Conservation (phyloP, 2,888 invertebrate genomes). For the Parochlus steinenii region DNA sequence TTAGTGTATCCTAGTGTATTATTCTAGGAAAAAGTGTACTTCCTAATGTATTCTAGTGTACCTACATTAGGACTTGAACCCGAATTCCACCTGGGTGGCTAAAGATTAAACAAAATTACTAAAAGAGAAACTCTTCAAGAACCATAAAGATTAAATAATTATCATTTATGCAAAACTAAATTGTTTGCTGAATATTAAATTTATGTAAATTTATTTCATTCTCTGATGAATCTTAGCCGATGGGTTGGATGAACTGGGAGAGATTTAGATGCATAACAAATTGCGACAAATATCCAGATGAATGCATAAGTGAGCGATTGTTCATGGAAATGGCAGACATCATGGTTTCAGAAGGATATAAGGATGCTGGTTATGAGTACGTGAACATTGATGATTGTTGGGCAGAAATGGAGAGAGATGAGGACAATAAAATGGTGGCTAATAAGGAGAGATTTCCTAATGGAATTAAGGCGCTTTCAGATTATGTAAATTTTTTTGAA, state of each 20-base stretch:
- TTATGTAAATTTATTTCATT: too few relatives aligned
- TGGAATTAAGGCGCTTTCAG: conserved; percentile 51
- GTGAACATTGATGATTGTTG: conserved; percentile 64
- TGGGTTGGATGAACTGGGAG: conserved; percentile 55
- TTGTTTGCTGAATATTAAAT: too few relatives aligned
- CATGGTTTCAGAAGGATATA: conserved; percentile 48
- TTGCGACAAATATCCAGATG: conserved; percentile 39
- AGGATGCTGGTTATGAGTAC: conserved; percentile 54
- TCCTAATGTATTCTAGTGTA: too few relatives aligned
- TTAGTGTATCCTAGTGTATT: too few relatives aligned
- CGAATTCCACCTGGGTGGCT: too few relatives aligned
- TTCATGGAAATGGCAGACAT: conserved; percentile 31
- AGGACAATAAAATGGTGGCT: conserved; percentile 41
- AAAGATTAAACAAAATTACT: too few relatives aligned
- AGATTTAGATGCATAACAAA: conserved; percentile 43
- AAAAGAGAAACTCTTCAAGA: too few relatives aligned
- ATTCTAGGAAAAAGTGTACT: too few relatives aligned
- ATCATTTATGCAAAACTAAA: too few relatives aligned
- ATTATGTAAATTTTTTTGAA: conserved; percentile 42
- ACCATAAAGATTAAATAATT: too few relatives aligned
- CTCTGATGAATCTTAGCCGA: too few relatives aligned
- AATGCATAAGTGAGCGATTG: conserved; percentile 35
- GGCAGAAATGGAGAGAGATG: conserved; percentile 44
- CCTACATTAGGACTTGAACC: too few relatives aligned
- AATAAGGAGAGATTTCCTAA: conserved; percentile 51